A percentile compares a stretch with the other conserved stretches of the same genome.
Evolutionary conservation across 2,113 vertebrate genomes (phyloP).

Genomic region (Lepisosteus osseus): DNA sequence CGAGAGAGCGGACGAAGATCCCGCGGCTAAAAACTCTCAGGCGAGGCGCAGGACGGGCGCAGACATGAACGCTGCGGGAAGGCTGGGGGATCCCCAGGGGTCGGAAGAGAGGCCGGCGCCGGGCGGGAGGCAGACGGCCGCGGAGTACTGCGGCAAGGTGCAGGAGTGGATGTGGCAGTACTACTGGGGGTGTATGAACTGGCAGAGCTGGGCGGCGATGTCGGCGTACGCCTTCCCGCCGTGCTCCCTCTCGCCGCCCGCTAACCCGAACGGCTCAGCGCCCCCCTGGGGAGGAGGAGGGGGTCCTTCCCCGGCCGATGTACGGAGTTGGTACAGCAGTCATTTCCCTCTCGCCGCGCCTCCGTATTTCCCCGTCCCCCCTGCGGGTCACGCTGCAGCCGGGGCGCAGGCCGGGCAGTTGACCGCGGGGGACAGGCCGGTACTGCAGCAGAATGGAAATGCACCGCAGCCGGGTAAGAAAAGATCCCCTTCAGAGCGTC

Average conservation of each 20-base stretch:
- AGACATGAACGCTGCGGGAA: conserved; percentile 29
- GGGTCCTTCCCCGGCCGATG: conserved; percentile 37
- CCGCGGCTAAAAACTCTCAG: background rate
- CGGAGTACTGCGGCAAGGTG: conserved; percentile 78
- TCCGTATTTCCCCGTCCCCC: conserved; percentile 23
- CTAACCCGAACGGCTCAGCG: conserved; percentile 18
- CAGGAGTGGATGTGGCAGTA: conserved; percentile 92
- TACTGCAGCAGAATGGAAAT: conserved; percentile 46
- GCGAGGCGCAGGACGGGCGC: conserved; percentile 18
- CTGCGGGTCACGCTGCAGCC: background rate
- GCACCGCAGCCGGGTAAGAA: conserved; percentile 50
- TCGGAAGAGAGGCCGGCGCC: conserved; percentile 5
- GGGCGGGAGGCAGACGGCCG: conserved; percentile 46
- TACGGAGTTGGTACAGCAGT: conserved; percentile 36
- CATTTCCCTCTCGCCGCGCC: conserved; percentile 36
- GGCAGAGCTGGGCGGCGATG: conserved; percentile 71
- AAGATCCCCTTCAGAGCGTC: too few species aligned
- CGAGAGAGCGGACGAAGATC: conserved; percentile 37
- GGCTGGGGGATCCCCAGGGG: background rate
- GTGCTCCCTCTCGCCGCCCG: conserved; percentile 36
- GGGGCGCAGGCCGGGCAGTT: conserved; percentile 27
- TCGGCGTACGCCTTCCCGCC: conserved; percentile 52
- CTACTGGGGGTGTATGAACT: conserved; percentile 78
- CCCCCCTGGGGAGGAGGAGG: conserved; percentile 28
- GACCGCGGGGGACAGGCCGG: conserved; percentile 29